Base-by-base conservation (phyloP, 2,888 invertebrate species). In the Ophion slaviceki region DNA sequence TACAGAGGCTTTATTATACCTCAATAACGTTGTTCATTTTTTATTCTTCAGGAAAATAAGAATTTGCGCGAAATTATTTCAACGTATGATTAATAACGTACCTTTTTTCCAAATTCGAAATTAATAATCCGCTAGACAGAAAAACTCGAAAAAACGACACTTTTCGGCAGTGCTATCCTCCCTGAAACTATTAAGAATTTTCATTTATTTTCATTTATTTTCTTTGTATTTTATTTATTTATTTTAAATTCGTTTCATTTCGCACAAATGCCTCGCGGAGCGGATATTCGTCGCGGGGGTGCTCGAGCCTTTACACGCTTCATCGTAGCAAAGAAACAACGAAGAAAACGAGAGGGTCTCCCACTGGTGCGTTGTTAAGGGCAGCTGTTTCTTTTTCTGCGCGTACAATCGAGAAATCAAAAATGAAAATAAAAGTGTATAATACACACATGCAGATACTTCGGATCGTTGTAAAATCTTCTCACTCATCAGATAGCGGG, bases 401-500 rank as follows among this genome's bases (percentile, higher is more conserved):
- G 36, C 62, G 20, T 66, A 76, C 24, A 57, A 17, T 53, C 53
- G 53, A 53, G 53, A 53, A 53, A 53, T 53, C 53, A 80, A 77
- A 62, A 74, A 64, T 36, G 24, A 68, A 66, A 53, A 72, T 32
- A 72, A 57, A 72, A 24, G 59, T 71, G 6, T 64, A 64, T 36
- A 80, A 61, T 20, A 36, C 64, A 59, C 68, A 47, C 40, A 71
- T 62, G 68, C 40, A 62, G 72, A 79, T 81, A 80, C 80, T 61
- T 53, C 47, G 82, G 82, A 88, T 88, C 76, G 77, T 84, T 85
- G 87, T 85, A 40, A 89, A 89, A 88, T 87, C 88, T 80, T 87
- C 87, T 88, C 88, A 89, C 90, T 90, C 90, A 89, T 90, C 90
- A 90, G 90, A 90, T 90, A 90, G 88, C 90, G 80, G 89, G 79